Evolutionary conservation across 2,888 invertebrate species (phyloP), one percentile per base, ranked within the genome.

Genomic region (Choristoneura rosaceana): DNA sequence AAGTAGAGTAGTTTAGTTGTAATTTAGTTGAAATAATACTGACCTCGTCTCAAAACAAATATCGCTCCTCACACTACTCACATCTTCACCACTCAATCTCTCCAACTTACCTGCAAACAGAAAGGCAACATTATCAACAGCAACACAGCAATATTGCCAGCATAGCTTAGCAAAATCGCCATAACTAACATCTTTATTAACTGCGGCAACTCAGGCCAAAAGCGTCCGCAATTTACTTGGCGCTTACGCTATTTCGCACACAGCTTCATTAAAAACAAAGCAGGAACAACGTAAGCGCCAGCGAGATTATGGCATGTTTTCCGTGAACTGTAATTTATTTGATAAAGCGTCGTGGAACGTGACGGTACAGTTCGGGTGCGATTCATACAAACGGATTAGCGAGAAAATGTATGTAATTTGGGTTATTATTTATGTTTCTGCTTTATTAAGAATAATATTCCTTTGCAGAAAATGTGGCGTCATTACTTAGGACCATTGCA

Each of bases 101-200:
- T 41, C 52, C 17, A 41, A 69, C 69, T 69, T 52, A 69, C 69
- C 69, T 69, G 61, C 38, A 52, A 62, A 52, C 12, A 62, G 12
- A 52, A 52, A n/a, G 33, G 7, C 7, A 25, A 62, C 55, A 33
- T 62, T 52, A 69, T 14, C 1, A 33, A 62, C 10, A 17, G 33
- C 55, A 4, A 43, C 34, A 14, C 14, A 14, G 17, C 45, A 67
- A 52, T 15, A 25, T 50, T 38, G 50, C 68, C 67, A n/a, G 47
- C 67, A 3, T 15, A 38, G 45, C 59, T 59, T 15, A 52, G 17
- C 59, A 34, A 60, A 60, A 68, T 15, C 55, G 25, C 55, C 41
- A 69, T 62, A 62, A 15, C 52, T 62, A 52, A 52, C 41, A 38
- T 61, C 50, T 41, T 62, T 52, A 69, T 52, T 62, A 34, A 69